A percentile compares a stretch with the other conserved stretches of the same genome.
Evolutionary conservation across 2,797 vertebrate species (phyloP).

Genomic region (Enteromius radiatus): DNA sequence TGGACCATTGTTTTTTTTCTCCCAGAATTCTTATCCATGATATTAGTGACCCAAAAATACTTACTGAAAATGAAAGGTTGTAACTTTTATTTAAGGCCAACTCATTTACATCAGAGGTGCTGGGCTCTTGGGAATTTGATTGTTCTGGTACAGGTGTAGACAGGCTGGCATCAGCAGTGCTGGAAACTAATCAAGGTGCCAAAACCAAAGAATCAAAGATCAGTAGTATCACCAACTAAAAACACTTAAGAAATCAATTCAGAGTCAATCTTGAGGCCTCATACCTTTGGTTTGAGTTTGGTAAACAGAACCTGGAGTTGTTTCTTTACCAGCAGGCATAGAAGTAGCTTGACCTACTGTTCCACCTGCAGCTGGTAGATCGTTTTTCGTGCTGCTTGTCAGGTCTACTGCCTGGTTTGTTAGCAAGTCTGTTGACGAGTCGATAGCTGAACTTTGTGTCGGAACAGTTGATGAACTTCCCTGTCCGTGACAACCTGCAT

Average conservation of each 20-base stretch:
- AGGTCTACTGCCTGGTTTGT: fast-evolving
- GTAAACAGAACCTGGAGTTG: fast-evolving
- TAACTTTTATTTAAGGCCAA: not conserved
- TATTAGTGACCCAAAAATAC: not conserved
- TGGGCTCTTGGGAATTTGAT: fast-evolving
- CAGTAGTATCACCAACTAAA: not conserved
- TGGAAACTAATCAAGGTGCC: not conserved
- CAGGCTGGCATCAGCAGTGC: fast-evolving
- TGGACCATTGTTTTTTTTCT: not conserved
- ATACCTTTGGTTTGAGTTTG: not conserved
- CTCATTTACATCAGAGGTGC: fast-evolving
- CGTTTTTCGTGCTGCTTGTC: no score
- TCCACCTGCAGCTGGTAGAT: not conserved
- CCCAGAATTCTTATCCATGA: not conserved
- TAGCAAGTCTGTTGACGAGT: fast-evolving
- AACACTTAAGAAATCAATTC: not conserved
- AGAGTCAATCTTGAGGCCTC: not conserved
- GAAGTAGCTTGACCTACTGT: no score
- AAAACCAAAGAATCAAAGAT: not conserved
- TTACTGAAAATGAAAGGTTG: no score
- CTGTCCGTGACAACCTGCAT: slow-evolving; percentile 42
- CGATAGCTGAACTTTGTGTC: fast-evolving
- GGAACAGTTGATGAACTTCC: not conserved
- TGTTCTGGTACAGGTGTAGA: fast-evolving
- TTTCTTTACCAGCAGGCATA: fast-evolving